A percentile compares a stretch with the other conserved stretches of the same genome.
Conservation (phyloP, 2,113 vertebrate species). For the Rhodinocichla rosea region DNA sequence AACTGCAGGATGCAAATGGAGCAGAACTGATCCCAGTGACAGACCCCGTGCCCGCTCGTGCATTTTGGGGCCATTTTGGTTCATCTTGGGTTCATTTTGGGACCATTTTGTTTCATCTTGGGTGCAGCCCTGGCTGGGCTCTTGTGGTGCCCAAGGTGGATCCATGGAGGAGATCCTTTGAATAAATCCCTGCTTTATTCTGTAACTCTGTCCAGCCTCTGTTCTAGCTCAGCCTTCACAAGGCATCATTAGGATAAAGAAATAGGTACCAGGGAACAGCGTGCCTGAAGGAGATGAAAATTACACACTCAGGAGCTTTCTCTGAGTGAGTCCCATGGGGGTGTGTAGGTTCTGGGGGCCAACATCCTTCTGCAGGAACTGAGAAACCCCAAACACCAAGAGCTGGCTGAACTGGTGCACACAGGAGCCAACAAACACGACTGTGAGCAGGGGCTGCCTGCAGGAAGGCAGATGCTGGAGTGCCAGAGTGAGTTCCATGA, state of each 20-base stretch:
- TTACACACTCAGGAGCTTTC: neutral
- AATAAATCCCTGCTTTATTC: neutral
- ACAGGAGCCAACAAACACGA: accelerated
- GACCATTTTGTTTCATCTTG: neutral
- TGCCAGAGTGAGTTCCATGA: neutral
- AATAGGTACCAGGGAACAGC: neutral
- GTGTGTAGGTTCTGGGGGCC: neutral
- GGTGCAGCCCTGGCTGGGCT: neutral
- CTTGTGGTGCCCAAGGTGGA: neutral
- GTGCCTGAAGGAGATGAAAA: neutral
- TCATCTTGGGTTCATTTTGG: too few relatives aligned
- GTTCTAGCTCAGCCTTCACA: neutral
- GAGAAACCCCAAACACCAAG: neutral
- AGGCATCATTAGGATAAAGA: neutral
- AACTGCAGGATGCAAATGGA: neutral
- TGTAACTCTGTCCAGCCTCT: accelerated
- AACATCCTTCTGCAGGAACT: neutral
- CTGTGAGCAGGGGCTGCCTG: neutral
- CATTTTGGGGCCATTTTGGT: neutral
- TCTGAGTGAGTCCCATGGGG: neutral
- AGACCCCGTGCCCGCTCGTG: accelerated
- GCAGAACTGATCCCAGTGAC: neutral
- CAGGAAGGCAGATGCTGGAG: neutral
- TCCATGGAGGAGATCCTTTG: neutral
- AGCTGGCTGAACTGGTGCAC: neutral